phyloP scores from a whole-genome alignment of 2,113 vertebrate genomes.

The Alosa alosa region DNA sequence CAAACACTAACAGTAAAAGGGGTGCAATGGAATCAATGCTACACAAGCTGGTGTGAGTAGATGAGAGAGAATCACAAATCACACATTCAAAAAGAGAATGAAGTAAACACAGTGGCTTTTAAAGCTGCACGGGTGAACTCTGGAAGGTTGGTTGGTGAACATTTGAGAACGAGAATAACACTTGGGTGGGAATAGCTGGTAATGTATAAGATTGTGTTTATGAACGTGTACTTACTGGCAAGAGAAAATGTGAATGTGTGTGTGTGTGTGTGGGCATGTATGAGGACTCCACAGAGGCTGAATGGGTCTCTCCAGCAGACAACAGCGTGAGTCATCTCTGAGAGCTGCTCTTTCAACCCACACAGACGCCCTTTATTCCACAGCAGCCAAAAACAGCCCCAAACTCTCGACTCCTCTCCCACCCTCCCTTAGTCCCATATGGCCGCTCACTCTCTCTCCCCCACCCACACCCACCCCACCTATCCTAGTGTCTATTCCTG shows the following conservation, averaged over 20 bases:
- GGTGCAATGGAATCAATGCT: neutral
- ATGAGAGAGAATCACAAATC: neutral
- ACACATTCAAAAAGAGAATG: neutral
- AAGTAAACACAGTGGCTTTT: too few species aligned
- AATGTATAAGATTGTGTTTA: neutral
- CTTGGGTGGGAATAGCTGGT: neutral
- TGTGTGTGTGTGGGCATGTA: neutral
- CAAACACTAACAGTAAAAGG: neutral
- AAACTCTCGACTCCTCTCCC: neutral
- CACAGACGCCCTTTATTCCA: slow-evolving; percentile 31
- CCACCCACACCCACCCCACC: neutral
- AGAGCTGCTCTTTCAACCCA: slow-evolving; percentile 21
- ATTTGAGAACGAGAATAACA: neutral
- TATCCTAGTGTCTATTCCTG: neutral
- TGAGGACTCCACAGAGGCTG: neutral
- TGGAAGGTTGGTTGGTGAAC: neutral
- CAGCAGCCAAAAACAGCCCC: slow-evolving; percentile 35
- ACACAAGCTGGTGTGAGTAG: neutral
- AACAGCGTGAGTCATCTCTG: slow-evolving; percentile 28
- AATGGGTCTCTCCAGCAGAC: neutral
- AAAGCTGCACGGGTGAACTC: neutral
- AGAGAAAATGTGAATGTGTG: neutral
- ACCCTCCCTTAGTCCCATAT: neutral
- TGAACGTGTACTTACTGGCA: neutral
- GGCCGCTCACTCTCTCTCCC: neutral